phyloP scores from a whole-genome alignment of 2,113 vertebrate genomes.

The Acrocephalus arundinaceus region DNA sequence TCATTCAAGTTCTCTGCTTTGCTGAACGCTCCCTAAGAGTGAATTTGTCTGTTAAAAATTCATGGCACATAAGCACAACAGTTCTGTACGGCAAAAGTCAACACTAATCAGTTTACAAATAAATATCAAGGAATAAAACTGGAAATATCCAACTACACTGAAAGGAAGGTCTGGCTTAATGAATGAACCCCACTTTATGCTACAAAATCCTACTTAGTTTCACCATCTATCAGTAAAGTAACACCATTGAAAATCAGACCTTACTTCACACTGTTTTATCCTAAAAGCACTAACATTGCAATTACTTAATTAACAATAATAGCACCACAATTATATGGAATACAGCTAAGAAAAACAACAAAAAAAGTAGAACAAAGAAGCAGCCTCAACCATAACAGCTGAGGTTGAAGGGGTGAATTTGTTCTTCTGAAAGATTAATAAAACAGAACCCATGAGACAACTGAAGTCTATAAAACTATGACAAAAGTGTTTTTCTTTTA shows the following conservation, averaged over 20 bases:
- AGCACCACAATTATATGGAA: background rate
- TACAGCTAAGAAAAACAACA: background rate
- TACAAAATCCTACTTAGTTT: background rate
- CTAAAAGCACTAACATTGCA: background rate
- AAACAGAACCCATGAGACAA: background rate
- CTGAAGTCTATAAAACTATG: background rate
- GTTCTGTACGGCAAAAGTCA: background rate
- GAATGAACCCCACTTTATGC: background rate
- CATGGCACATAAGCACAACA: background rate
- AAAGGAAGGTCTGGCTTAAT: background rate
- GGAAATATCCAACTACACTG: background rate
- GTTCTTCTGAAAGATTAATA: background rate
- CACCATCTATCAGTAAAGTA: background rate
- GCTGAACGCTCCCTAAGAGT: background rate
- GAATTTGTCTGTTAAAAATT: conserved; percentile 6
- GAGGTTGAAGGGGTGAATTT: background rate
- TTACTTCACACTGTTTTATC: background rate
- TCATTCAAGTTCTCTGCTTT: background rate
- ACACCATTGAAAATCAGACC: background rate
- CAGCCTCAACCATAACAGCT: background rate
- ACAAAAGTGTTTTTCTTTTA: background rate
- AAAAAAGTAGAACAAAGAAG: background rate
- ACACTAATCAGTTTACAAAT: background rate
- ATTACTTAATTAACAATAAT: background rate
- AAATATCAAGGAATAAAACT: background rate